These are phyloP conservation scores for Leistus spinibarbis DNA, from an alignment of 2,888 invertebrate genomes.

Conservation along the genomic window DNA sequence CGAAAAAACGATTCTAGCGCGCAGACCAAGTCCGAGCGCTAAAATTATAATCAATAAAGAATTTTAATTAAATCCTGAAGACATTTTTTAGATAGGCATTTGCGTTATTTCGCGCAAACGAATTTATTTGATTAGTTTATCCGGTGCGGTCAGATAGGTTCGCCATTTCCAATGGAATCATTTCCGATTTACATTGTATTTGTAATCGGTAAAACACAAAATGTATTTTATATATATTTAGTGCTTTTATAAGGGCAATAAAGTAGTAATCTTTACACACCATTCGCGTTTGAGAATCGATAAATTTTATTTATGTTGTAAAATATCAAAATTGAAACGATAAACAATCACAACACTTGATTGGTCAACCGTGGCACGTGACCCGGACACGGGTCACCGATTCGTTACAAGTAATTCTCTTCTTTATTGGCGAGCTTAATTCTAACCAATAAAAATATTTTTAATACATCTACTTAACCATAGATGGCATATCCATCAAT, in stretches of 20 bases:
- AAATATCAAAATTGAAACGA: neutral
- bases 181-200: too few species aligned
- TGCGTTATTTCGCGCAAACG: neutral
- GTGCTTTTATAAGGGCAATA: neutral
- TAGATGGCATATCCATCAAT: neutral
- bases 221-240: neutral
- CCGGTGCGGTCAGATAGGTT: too few species aligned
- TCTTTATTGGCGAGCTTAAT: neutral
- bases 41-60: neutral
- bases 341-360: neutral
- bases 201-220: neutral
- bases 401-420: neutral
- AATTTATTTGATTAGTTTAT: neutral
- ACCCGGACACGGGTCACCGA: neutral
- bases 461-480: too few species aligned
- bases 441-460: neutral
- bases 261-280: neutral
- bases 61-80: neutral
- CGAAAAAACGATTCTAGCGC: neutral
- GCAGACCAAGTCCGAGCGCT: neutral
- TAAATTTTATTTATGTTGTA: neutral
- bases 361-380: neutral
- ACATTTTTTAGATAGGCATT: neutral
- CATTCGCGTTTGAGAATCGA: neutral
- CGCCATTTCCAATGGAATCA: too few species aligned